Percentiles rank a stretch among this genome's conserved stretches.
Conservation (phyloP, 2,113 vertebrate species). For the Nycticebus coucang region DNA sequence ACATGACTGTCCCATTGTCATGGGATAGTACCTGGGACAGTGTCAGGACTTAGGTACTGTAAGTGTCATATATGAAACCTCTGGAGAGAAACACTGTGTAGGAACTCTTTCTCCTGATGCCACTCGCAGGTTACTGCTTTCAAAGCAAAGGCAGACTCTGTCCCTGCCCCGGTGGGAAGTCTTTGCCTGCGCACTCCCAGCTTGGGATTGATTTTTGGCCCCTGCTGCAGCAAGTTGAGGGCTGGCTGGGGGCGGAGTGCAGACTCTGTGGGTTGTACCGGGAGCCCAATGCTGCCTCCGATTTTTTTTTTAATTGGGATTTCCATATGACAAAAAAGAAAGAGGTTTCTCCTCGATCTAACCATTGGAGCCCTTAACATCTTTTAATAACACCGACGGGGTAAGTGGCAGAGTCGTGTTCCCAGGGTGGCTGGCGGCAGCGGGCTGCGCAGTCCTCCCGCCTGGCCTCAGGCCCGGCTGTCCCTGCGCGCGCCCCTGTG, state of each 20-base stretch:
- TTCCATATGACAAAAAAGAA: constrained; percentile 84
- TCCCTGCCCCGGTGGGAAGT: constrained; percentile 77
- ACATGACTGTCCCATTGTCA: not conserved
- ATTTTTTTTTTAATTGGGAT: constrained; percentile 76
- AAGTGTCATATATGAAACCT: not conserved
- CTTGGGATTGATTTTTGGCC: constrained; percentile 85
- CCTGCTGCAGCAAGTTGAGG: constrained; percentile 76
- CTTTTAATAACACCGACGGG: constrained; percentile 91
- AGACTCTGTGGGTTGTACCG: constrained; percentile 59
- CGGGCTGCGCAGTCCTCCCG: not conserved
- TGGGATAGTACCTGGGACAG: not conserved
- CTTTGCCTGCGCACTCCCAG: constrained; percentile 74
- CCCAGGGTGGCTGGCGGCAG: constrained; percentile 55
- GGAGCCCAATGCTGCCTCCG: constrained; percentile 66
- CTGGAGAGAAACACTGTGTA: not conserved
- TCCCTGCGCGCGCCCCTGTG: constrained; percentile 76
- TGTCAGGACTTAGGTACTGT: not conserved
- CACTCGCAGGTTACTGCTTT: constrained; percentile 55
- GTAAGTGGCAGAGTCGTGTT: constrained; percentile 87
- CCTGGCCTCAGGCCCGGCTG: constrained; percentile 57
- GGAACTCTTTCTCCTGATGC: not conserved
- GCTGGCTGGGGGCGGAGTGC: constrained; percentile 49
- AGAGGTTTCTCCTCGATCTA: constrained; percentile 84
- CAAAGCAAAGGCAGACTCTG: constrained; percentile 65
- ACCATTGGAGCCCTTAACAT: constrained; percentile 92